Evolutionary conservation across 2,888 invertebrate genomes (phyloP).

Genomic region (Hesperia comma): DNA sequence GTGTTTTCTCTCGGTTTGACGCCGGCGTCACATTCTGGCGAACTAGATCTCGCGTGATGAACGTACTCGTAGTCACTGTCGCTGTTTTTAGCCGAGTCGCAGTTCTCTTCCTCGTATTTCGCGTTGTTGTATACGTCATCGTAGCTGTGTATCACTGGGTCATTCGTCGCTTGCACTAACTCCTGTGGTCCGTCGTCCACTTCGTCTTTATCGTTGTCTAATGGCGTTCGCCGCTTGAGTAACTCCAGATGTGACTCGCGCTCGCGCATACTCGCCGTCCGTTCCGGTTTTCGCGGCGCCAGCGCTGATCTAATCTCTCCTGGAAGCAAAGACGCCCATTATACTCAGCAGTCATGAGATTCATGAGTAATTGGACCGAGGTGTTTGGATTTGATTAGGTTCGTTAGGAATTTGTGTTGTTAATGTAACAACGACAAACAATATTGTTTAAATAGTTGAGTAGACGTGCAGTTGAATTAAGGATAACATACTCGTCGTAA

Average conservation of each 20-base stretch:
- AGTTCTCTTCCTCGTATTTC: slow-evolving; percentile 76
- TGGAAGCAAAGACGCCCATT: slow-evolving; percentile 56
- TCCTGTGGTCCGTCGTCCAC: slow-evolving; percentile 72
- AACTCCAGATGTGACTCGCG: slow-evolving; percentile 87
- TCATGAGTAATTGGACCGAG: slow-evolving; percentile 5
- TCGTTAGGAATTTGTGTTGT: background rate
- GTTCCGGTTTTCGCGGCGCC: slow-evolving; percentile 92
- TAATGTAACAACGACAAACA: background rate
- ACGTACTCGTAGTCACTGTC: slow-evolving; percentile 87
- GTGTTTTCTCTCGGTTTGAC: slow-evolving; percentile 70
- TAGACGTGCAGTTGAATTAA: background rate
- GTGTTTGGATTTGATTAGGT: background rate
- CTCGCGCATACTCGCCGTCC: slow-evolving; percentile 94
- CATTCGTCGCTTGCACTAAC: slow-evolving; percentile 76
- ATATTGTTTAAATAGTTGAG: background rate
- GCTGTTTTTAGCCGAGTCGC: slow-evolving; percentile 79
- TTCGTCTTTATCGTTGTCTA: slow-evolving; percentile 83
- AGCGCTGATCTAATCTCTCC: slow-evolving; percentile 93
- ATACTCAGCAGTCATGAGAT: slow-evolving; percentile 12
- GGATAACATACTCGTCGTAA: background rate
- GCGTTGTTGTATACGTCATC: slow-evolving; percentile 78
- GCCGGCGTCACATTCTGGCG: slow-evolving; percentile 87
- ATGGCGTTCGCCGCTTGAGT: slow-evolving; percentile 76
- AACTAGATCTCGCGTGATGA: slow-evolving; percentile 86
- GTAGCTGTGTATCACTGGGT: slow-evolving; percentile 76